phyloP scores from a whole-genome alignment of 2,888 invertebrate species.

The Molorchus minor region DNA sequence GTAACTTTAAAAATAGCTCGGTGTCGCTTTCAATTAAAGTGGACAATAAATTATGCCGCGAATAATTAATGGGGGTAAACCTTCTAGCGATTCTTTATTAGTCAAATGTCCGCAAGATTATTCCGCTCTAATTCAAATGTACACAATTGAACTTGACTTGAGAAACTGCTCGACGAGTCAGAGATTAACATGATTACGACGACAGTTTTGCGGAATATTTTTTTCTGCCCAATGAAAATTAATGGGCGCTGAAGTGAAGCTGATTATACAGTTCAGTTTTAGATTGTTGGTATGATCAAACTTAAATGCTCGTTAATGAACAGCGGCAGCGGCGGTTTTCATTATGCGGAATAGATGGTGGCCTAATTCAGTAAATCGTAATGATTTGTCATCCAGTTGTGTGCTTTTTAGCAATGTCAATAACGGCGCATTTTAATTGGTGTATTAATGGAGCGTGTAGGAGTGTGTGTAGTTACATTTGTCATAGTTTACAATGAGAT shows the following conservation, averaged over 20 bases:
- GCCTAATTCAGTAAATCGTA: not conserved
- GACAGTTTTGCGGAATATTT: no score
- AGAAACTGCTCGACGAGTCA: not conserved
- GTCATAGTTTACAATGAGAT: no score
- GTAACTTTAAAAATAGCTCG: not conserved
- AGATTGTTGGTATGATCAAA: no score
- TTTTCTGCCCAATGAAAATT: no score
- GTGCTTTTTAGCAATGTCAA: no score
- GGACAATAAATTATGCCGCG: not conserved
- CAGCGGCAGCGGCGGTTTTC: not conserved
- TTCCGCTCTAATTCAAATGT: not conserved
- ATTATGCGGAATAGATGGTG: not conserved
- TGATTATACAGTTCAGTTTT: not conserved
- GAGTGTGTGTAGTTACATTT: no score
- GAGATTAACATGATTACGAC: no score
- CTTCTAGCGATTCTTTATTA: conserved; percentile 1
- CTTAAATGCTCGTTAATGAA: not conserved
- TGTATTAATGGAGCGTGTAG: not conserved
- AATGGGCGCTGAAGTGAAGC: no score
- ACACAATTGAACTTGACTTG: not conserved
- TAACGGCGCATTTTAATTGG: not conserved
- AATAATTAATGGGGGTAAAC: conserved; percentile 5
- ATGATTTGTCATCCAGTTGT: not conserved
- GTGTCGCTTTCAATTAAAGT: no score
- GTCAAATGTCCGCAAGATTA: not conserved